Base-by-base conservation (phyloP, 2,113 vertebrate genomes). In the Oryzias woworae region DNA sequence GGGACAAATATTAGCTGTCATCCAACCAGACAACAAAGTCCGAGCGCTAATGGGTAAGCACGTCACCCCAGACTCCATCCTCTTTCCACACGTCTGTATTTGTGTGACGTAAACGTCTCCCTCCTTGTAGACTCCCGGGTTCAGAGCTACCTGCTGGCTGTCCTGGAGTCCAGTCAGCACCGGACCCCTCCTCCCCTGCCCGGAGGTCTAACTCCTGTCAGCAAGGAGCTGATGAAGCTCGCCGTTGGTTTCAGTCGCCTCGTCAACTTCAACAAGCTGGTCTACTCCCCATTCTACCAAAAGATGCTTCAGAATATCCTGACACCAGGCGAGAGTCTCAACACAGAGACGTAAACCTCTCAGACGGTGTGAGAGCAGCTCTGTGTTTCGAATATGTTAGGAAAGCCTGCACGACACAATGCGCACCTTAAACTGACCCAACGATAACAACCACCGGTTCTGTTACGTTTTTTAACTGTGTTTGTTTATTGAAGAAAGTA, bases 211-310 rank as follows among this genome's bases (percentile, higher is more conserved):
- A 89, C 88, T 8, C 95, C 95, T 0, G 84, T 98, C 73, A 90
- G 94, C 43, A 94, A 74, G 66, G 97, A 98, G 90, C 89, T 98
- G 73, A 95, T 94, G 75, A 94, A 95, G 65, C 69, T 96, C 0
- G 92, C 94, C 0, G 72, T 94, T 69, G 94, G 92, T 57, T 96
- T 95, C 0, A 75, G 88, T 63, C 95, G 92, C 44, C 94, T 99
- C 7, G 94, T 98, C 85, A 95, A 94, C 90, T 98, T 94, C 86
- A 99, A 98, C 92, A 98, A 95, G 89, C 92, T 97, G 82, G 97
- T 99, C 75, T 98, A 96, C 87, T 94, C 95, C n/a, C 95, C 95
- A 5, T 96, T 95, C 87, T 99, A 98, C 13, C 94, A 96, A 48
- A 92, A 84, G 16, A 78, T 97, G 73, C 92, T 99, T 50, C 88